These are phyloP conservation scores for Copidosoma aretas DNA, from an alignment of 2,888 invertebrate genomes.

Conservation along the genomic window DNA sequence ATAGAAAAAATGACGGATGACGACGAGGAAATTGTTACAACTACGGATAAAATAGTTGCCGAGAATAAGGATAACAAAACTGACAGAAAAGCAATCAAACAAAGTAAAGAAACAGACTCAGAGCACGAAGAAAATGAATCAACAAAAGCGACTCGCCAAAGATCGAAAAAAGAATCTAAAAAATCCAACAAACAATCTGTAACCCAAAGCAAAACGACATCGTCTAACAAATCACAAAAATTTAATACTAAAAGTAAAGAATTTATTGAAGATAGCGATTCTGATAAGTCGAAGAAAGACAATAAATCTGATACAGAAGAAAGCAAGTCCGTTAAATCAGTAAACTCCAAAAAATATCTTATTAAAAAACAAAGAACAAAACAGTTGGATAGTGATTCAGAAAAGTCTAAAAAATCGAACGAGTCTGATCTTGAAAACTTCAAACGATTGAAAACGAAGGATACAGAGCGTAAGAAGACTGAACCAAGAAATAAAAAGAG, in stretches of 20 bases:
- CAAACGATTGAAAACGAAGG: too few relatives aligned
- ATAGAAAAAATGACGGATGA: slow-evolving; percentile 2
- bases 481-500: too few relatives aligned
- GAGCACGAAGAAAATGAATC: too few relatives aligned
- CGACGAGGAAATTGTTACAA: background rate
- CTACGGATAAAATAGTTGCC: background rate
- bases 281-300: slow-evolving; percentile 17
- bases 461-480: too few relatives aligned
- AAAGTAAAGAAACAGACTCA: background rate
- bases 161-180: background rate
- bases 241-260: slow-evolving; percentile 3
- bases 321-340: slow-evolving; percentile 6
- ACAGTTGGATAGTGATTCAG: background rate
- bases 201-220: too few relatives aligned
- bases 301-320: slow-evolving; percentile 27
- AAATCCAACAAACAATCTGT: too few relatives aligned
- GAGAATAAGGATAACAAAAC: background rate
- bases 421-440: too few relatives aligned
- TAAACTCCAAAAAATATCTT: background rate
- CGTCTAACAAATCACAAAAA: background rate
- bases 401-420: too few relatives aligned
- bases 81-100: background rate
- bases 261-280: slow-evolving; percentile 12
- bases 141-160: background rate
- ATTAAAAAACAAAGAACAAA: background rate